Evolutionary conservation across 2,797 vertebrate genomes (phyloP).

Genomic region (Melopsittacus undulatus): DNA sequence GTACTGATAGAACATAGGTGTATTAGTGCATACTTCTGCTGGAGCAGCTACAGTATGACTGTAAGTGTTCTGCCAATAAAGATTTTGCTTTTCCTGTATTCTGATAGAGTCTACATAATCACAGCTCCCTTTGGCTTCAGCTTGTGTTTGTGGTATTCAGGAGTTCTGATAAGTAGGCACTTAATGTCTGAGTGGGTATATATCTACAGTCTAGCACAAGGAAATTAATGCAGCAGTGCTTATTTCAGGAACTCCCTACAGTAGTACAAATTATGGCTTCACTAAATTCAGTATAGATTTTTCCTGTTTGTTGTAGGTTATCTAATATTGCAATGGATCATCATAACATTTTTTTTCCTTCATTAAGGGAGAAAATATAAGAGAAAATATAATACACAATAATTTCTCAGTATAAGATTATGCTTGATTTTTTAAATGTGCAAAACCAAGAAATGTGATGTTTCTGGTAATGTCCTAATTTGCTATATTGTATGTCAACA

Average conservation of each 20-base stretch:
- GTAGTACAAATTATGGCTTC: conserved; percentile 7
- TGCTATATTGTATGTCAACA: neutral
- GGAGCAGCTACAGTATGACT: neutral
- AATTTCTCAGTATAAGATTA: neutral
- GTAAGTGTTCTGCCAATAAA: neutral
- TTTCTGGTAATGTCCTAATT: neutral
- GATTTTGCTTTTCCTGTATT: neutral
- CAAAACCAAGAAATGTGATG: neutral
- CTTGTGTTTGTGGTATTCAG: neutral
- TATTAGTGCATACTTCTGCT: neutral
- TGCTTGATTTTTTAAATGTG: neutral
- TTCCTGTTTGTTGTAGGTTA: neutral
- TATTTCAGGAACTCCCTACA: conserved; percentile 35
- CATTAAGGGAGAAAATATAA: neutral
- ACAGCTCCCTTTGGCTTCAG: conserved; percentile 6
- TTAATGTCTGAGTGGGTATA: conserved; percentile 20
- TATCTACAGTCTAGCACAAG: neutral
- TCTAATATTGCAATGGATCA: neutral
- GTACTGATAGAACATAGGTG: neutral
- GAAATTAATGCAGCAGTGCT: conserved; percentile 24
- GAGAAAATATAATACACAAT: neutral
- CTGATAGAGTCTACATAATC: neutral
- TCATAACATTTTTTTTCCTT: neutral
- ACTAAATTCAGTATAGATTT: conserved; percentile 15
- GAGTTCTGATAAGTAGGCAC: conserved; percentile 31